These are phyloP conservation scores for Aplidium turbinatum DNA, from an alignment of 23 tunicate species.

Conservation along the genomic window DNA sequence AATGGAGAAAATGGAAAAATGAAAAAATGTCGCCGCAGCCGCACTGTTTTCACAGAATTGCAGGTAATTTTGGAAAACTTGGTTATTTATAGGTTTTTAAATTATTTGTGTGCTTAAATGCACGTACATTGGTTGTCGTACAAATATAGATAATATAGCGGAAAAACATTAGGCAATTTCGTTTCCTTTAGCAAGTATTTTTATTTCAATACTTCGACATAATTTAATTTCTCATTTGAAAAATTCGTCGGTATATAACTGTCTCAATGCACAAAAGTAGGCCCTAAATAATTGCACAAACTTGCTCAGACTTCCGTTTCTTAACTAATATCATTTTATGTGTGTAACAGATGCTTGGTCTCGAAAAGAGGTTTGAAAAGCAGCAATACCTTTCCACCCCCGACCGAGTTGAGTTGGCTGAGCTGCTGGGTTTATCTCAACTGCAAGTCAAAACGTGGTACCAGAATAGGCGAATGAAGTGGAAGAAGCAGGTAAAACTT, in stretches of 20 bases:
- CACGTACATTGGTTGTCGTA: not conserved
- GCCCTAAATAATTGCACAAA: too few relatives aligned
- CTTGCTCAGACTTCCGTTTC: not conserved
- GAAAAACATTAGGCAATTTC: too few relatives aligned
- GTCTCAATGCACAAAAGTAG: too few relatives aligned
- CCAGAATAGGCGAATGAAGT: conserved; percentile 96
- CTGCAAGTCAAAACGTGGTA: conserved; percentile 99
- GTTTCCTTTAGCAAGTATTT: too few relatives aligned
- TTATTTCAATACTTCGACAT: too few relatives aligned
- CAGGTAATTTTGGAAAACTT: conserved; percentile 47
- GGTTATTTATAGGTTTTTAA: not conserved
- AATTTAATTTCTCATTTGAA: too few relatives aligned
- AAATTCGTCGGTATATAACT: too few relatives aligned
- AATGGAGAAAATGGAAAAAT: conserved; percentile 29
- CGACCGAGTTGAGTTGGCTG: conserved; percentile 89
- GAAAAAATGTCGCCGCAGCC: conserved; percentile 87
- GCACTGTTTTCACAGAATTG: conserved; percentile 90
- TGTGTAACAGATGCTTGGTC: conserved; percentile 67
- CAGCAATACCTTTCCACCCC: conserved; percentile 95
- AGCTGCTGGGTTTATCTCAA: conserved; percentile 69
- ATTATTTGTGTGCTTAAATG: not conserved
- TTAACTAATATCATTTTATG: not conserved
- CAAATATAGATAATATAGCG: too few relatives aligned
- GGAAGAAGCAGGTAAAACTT: conserved; percentile 86
- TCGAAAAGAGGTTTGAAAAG: conserved; percentile 86